Conservation (phyloP, 2,888 invertebrate genomes). For the Nemapogon koenigi region DNA sequence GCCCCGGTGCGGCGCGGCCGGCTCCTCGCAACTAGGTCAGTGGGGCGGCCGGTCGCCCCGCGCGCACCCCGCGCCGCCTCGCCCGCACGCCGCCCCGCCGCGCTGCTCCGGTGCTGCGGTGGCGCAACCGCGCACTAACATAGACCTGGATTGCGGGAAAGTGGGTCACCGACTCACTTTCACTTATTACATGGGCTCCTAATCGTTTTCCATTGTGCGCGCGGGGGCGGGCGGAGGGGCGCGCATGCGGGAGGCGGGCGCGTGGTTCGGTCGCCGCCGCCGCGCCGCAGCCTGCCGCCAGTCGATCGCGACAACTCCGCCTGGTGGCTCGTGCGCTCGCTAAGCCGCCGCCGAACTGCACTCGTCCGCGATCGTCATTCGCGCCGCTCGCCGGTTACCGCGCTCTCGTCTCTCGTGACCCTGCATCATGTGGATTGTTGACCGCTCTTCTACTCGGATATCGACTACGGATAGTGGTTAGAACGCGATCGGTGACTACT, state of each 20-base stretch:
- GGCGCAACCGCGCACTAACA: conserved; percentile 73
- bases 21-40: conserved; percentile 8
- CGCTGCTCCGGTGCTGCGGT: conserved; percentile 61
- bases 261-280: conserved; percentile 27
- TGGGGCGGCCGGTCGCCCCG: conserved; percentile 22
- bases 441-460: conserved; percentile 46
- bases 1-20: conserved; percentile 48
- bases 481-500: conserved; percentile 5
- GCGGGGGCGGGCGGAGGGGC: conserved; percentile 60
- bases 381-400: conserved; percentile 17
- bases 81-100: conserved; percentile 48
- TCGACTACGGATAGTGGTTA: conserved; percentile 55
- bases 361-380: conserved; percentile 23
- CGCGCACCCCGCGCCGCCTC: conserved; percentile 17
- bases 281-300: conserved; percentile 60
- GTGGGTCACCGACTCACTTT: conserved; percentile 91
- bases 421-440: conserved; percentile 56
- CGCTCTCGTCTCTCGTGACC: conserved; percentile 4
- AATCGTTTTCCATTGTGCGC: conserved; percentile 75
- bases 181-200: conserved; percentile 85
- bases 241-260: conserved; percentile 57
- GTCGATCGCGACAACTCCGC: conserved; percentile 54
- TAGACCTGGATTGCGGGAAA: conserved; percentile 93
- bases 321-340: conserved; percentile 42
- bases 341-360: conserved; percentile 21